Conservation (phyloP, 2,797 vertebrate genomes). For the Myoxocephalus aenaeus region DNA sequence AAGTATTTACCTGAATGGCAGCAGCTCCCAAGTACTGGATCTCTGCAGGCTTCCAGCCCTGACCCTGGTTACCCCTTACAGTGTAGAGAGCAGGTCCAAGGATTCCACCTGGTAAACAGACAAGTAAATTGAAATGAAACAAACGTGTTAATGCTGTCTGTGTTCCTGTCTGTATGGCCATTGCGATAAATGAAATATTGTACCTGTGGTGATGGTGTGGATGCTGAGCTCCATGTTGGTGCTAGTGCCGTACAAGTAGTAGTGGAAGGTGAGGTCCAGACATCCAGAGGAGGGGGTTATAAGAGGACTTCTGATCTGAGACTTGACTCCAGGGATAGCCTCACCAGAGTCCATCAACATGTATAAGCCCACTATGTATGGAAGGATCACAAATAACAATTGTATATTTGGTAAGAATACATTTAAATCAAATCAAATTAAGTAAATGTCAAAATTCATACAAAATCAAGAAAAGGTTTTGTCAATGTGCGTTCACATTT, state of each 20-base stretch:
- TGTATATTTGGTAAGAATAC: neutral
- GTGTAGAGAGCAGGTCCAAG: conserved; percentile 66
- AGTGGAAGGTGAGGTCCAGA: conserved; percentile 84
- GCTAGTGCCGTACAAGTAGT: conserved; percentile 81
- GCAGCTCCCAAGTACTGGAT: conserved; percentile 70
- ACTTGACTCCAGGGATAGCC: conserved; percentile 51
- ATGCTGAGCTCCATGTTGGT: conserved; percentile 78
- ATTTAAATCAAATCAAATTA: neutral
- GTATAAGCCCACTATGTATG: conserved; percentile 80
- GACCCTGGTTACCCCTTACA: conserved; percentile 79
- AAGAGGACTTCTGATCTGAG: conserved; percentile 80
- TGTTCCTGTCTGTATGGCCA: neutral
- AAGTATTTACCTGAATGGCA: conserved; percentile 75
- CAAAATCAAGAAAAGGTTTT: neutral
- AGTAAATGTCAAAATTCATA: neutral
- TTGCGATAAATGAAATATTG: conserved; percentile 1
- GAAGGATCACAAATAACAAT: neutral
- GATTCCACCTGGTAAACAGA: conserved; percentile 41
- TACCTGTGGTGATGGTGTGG: conserved; percentile 74
- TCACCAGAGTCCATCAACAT: conserved; percentile 81
- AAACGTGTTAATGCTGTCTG: neutral
- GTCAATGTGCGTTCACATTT: neutral
- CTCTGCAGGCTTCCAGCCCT: conserved; percentile 76
- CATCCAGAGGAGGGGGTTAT: conserved; percentile 71
- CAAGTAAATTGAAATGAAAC: neutral